Base-by-base conservation (phyloP, 1,140 invertebrate genomes). In the Eulimnadia texana region DNA sequence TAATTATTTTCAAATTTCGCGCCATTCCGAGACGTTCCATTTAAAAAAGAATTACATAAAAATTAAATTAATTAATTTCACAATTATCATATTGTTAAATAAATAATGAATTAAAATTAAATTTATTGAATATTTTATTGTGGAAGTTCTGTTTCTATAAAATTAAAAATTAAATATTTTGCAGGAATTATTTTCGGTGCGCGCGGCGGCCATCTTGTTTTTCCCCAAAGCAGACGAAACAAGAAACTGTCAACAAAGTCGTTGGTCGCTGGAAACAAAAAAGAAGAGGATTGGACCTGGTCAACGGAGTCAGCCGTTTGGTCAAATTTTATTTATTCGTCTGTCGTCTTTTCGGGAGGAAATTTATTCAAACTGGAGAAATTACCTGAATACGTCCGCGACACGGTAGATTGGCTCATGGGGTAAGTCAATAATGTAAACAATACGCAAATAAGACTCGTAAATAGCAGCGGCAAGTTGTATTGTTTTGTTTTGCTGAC, bases 401-500 rank as follows among this genome's bases (percentile, higher is more conserved):
- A 96, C 81, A 97, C 92, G 79, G 92, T 96, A 84, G 93, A 95
- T 78, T 96, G 93, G 93, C 92, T 96, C 83, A 94, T 96, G 88
- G 93, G 93, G 92, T 95, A 78, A 86, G 90, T 55, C 49, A 28
- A 53, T 23, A 27, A 29, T 61, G 28, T n/a, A 49, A 20, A 47
- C 56, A 1, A 61, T 53, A 58, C 61, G 61, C 16, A 42, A 42
- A 42, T 16, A 9, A 6, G 6, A 16, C 33, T n/a, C n/a, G n/a
- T n/a, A n/a, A n/a, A 42, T 16, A 9, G 33, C 33, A 42, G 33
- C 33, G 33, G 16, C 16, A 42, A 6, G 33, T 42, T 42, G 6
- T 42, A 16, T 42, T 6, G 33, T 42, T 42, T 42, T 42, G 6
- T 42, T 42, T 6, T 42, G 6, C 16, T 42, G 33, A 9, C 33